These are phyloP conservation scores for Crocuta crocuta DNA, from an alignment of 2,113 vertebrate species.

Conservation along the genomic window DNA sequence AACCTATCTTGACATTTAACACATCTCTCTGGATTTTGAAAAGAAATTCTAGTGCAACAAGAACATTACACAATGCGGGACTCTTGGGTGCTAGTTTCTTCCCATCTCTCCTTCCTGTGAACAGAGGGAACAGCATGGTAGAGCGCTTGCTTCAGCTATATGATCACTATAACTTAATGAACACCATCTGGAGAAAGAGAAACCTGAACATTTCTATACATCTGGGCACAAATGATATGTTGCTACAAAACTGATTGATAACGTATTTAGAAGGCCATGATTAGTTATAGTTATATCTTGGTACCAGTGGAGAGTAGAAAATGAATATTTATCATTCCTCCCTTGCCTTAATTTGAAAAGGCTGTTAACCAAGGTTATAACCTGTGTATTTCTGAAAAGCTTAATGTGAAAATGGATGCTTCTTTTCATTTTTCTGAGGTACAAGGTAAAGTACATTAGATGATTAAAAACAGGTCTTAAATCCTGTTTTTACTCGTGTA, in stretches of 20 bases:
- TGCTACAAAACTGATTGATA: conserved; percentile 83
- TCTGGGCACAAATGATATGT: conserved; percentile 66
- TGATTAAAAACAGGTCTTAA: neutral
- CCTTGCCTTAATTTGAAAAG: conserved; percentile 71
- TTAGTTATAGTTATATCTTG: conserved; percentile 82
- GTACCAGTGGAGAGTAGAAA: conserved; percentile 75
- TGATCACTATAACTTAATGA: conserved; percentile 70
- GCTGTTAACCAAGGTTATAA: neutral
- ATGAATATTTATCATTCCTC: conserved; percentile 78
- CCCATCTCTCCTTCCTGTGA: neutral
- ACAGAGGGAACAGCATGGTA: neutral
- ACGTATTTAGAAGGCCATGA: conserved; percentile 68
- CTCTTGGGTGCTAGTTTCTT: neutral
- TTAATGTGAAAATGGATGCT: conserved; percentile 50
- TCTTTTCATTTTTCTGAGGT: neutral
- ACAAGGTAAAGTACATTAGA: neutral
- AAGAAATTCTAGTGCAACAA: neutral
- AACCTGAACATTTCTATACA: conserved; percentile 76
- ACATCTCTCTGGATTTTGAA: neutral
- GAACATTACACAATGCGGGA: neutral
- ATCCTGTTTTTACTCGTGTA: conserved; percentile 5
- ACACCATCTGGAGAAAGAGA: conserved; percentile 65
- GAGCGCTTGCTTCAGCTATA: conserved; percentile 33
- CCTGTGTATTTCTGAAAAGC: conserved; percentile 39
- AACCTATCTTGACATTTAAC: neutral